Conservation (phyloP, 2,797 vertebrate species). For the Phalanger gymnotis region DNA sequence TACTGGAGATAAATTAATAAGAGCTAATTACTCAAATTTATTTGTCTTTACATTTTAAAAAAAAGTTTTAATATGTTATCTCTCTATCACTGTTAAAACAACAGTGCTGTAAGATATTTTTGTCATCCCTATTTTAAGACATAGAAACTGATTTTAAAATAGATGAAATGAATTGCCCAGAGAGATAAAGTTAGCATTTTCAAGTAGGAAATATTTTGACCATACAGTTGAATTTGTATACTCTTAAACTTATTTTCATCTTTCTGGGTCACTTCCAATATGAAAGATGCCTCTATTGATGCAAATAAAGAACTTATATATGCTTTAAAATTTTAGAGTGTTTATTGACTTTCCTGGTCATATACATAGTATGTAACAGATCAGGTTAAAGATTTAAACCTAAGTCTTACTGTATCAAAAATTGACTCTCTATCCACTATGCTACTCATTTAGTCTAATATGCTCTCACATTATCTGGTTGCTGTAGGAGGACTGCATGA, state of each 20-base stretch:
- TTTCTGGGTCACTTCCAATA: neutral
- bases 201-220: neutral
- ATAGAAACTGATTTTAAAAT: neutral
- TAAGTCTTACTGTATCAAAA: neutral
- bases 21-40: too few relatives aligned
- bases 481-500: neutral
- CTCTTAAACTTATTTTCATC: neutral
- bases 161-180: neutral
- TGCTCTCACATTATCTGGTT: neutral
- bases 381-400: neutral
- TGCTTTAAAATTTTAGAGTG: neutral
- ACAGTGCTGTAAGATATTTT: too few relatives aligned
- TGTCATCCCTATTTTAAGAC: neutral
- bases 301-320: neutral
- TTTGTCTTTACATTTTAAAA: too few relatives aligned
- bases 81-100: too few relatives aligned
- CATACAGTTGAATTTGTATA: neutral
- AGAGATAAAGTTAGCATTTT: neutral
- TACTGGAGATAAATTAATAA: too few relatives aligned
- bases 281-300: neutral
- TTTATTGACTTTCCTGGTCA: neutral
- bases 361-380: neutral
- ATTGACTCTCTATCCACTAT: neutral
- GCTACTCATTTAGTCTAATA: neutral
- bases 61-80: too few relatives aligned